Conservation (phyloP, 2,888 invertebrate species). For the Andrena minutula region DNA sequence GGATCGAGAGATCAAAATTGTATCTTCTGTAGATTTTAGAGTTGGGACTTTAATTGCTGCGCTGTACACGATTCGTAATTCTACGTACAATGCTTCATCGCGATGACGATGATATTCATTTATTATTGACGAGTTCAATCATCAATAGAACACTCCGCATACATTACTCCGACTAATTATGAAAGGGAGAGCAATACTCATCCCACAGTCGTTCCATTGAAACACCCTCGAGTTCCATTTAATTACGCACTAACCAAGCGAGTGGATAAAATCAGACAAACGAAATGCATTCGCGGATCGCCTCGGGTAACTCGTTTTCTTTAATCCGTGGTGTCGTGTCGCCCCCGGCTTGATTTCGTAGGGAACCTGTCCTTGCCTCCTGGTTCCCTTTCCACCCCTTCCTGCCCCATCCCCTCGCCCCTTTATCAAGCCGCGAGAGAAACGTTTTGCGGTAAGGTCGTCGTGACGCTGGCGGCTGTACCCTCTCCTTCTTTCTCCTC, state of each 20-base stretch:
- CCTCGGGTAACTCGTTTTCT: slow-evolving; percentile 58
- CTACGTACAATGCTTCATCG: too few species aligned
- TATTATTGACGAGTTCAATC: too few species aligned
- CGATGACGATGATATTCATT: too few species aligned
- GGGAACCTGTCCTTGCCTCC: slow-evolving; percentile 31
- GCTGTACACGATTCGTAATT: too few species aligned
- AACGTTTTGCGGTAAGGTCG: slow-evolving; percentile 71
- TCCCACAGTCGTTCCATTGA: not conserved
- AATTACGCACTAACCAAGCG: slow-evolving; percentile 34
- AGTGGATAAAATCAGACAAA: slow-evolving; percentile 50
- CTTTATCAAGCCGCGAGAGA: slow-evolving; percentile 74
- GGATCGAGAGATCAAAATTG: too few species aligned
- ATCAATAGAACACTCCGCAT: too few species aligned
- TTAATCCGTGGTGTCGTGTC: slow-evolving; percentile 67
- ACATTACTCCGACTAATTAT: too few species aligned
- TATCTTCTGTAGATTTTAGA: too few species aligned
- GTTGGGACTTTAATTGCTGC: too few species aligned
- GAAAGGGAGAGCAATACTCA: not conserved
- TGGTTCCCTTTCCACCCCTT: slow-evolving; percentile 18
- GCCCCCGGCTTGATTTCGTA: slow-evolving; percentile 42
- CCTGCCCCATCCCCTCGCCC: slow-evolving; percentile 16
- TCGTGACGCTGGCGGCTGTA: slow-evolving; percentile 52
- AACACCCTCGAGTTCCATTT: not conserved
- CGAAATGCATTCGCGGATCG: slow-evolving; percentile 46
- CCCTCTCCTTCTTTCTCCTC: slow-evolving; percentile 82